A percentile compares a stretch with the other conserved stretches of the same genome.
Conservation (phyloP, 2,888 invertebrate species). For the Ypsolopha scabrella region DNA sequence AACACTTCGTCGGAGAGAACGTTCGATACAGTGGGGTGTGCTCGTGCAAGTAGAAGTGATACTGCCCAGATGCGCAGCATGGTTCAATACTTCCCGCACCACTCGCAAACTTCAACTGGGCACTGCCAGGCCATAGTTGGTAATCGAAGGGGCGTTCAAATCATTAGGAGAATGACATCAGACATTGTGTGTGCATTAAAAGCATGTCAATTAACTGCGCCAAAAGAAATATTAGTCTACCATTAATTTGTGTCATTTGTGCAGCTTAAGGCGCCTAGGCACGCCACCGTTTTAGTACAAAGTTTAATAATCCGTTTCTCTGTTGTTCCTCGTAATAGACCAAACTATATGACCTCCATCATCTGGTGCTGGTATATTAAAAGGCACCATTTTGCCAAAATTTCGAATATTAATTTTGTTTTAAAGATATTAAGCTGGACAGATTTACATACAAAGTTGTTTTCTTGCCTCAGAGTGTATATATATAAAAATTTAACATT, state of each 20-base stretch:
- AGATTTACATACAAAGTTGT: too few species aligned
- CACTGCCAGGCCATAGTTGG: conserved; percentile 21
- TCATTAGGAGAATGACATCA: conserved; percentile 44
- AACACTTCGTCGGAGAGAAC: conserved; percentile 35
- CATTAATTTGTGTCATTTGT: conserved; percentile 28
- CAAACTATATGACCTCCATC: too few species aligned
- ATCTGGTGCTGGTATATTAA: too few species aligned
- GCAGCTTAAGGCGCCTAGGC: background rate
- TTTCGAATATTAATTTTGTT: too few species aligned
- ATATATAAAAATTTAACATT: too few species aligned
- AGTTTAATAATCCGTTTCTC: too few species aligned
- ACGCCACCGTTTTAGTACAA: too few species aligned
- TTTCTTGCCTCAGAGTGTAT: too few species aligned
- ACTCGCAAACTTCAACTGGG: background rate
- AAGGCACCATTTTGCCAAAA: too few species aligned
- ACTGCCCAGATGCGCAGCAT: background rate
- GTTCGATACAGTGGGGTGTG: conserved; percentile 8
- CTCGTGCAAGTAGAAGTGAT: background rate
- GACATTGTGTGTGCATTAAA: conserved; percentile 38
- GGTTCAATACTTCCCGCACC: background rate
- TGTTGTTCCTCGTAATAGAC: too few species aligned
- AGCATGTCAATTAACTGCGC: conserved; percentile 51
- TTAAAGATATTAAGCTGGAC: too few species aligned
- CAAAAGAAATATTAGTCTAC: conserved; percentile 48
- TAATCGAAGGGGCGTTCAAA: conserved; percentile 24